Evolutionary conservation across 2,888 invertebrate species (phyloP).

Genomic region (Acanthosepion lycidas): DNA sequence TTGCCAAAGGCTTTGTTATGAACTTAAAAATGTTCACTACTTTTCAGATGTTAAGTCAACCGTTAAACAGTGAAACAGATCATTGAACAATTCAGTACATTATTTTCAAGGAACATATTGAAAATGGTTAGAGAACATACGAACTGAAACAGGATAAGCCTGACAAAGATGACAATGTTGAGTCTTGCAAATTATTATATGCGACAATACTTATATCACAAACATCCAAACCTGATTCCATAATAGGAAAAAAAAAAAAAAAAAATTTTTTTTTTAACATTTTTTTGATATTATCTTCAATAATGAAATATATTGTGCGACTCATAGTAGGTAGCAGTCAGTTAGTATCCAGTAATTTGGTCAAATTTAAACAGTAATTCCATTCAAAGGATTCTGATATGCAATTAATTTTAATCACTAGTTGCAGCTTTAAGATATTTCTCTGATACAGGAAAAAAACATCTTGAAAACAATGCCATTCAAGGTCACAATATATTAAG

Average conservation of each 20-base stretch:
- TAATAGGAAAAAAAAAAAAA: not conserved
- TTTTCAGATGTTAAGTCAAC: not conserved
- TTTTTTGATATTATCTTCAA: not conserved
- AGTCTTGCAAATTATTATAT: too few species aligned
- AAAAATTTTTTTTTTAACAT: too few species aligned
- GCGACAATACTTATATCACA: too few species aligned
- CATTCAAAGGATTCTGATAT: not conserved
- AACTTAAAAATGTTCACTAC: not conserved
- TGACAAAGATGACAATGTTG: too few species aligned
- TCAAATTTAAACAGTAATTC: not conserved
- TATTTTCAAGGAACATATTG: too few species aligned
- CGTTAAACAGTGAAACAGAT: too few species aligned
- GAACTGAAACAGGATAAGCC: too few species aligned
- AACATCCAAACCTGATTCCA: too few species aligned
- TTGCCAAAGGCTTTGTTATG: not conserved
- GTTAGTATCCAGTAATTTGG: not conserved
- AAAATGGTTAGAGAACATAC: too few species aligned
- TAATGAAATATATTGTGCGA: not conserved
- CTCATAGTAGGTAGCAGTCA: not conserved
- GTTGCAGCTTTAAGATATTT: constrained; percentile 33
- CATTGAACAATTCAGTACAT: too few species aligned
- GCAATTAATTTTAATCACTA: not conserved
- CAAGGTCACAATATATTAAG: not conserved
- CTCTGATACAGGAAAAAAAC: not conserved
- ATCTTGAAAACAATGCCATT: not conserved